These are phyloP conservation scores for Chymomyza fuscimana DNA, from an alignment of 2,888 invertebrate genomes.

Conservation along the genomic window DNA sequence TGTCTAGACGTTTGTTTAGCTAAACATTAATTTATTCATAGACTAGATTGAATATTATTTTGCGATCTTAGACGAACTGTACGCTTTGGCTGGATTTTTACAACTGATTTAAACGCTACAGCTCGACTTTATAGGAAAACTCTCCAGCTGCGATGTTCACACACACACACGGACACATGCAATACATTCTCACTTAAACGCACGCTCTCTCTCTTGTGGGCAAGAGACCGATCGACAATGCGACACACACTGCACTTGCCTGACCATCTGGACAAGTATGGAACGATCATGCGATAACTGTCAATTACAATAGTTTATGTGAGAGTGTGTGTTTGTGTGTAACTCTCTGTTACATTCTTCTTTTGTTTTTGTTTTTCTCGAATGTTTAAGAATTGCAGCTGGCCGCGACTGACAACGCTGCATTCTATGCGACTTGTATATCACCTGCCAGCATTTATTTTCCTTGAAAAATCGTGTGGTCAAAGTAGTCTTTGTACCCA, in stretches of 20 bases:
- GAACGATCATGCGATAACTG: conserved; percentile 58
- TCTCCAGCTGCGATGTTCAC: conserved; percentile 31
- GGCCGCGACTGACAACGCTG: background rate
- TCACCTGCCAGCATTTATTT: background rate
- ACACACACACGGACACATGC: conserved; percentile 20
- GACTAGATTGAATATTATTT: conserved; percentile 5
- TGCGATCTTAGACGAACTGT: conserved; percentile 42
- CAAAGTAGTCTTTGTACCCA: background rate
- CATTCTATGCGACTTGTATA: background rate
- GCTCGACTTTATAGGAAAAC: conserved; percentile 69
- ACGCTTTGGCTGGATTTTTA: conserved; percentile 53
- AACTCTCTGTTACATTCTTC: conserved; percentile 22
- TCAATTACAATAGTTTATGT: conserved; percentile 39
- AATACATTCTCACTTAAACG: background rate
- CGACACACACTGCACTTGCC: conserved; percentile 34
- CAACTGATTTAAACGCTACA: conserved; percentile 67
- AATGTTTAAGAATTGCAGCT: background rate
- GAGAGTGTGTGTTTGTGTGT: background rate
- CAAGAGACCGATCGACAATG: conserved; percentile 35
- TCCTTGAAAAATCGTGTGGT: background rate
- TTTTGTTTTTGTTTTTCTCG: background rate
- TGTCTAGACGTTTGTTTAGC: background rate
- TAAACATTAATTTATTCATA: conserved; percentile 10
- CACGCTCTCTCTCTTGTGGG: conserved; percentile 24
- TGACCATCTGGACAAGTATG: conserved; percentile 29